Evolutionary conservation across 2,113 vertebrate species (phyloP), one percentile per base, ranked within the genome.

Genomic region (Rhinoderma darwinii): DNA sequence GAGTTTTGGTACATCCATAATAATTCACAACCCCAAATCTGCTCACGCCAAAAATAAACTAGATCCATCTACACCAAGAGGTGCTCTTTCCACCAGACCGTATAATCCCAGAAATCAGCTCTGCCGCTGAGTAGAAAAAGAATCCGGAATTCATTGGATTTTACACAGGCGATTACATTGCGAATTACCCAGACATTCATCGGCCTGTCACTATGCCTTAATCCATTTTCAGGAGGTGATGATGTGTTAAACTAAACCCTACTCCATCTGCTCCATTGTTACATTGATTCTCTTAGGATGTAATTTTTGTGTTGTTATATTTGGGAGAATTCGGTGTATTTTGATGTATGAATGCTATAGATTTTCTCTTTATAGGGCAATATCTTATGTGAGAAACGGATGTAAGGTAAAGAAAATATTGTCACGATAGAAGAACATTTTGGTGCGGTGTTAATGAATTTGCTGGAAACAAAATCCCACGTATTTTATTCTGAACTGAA

Each of bases 231-330:
- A 66, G 37, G 54, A 80, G 61, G 25, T 63, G 25, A 41, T 66
- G 12, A 61, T 43, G 17, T 27, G 12, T 44, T 43, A 9, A 44
- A 50, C 72, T 0, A 32, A 82, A 3, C 41, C 37, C 9, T 9
- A 66, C 20, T 41, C 56, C 79, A 82, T 70, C 22, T 2, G 4
- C 39, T n/a, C 41, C 14, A 17, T 32, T 14, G 15, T 82, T 47
- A 82, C 80, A 68, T 50, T 72, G 41, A 66, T 32, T 82, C 81
- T 68, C 59, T 82, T 82, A 70, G 81, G 81, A 50, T 82, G 63
- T 83, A 50, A 70, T 70, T 83, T 66, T 83, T 68, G 61, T 82
- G 56, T 70, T 50, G 37, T 8, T 44, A 47, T 37, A 82, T 50
- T 68, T 82, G 61, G 78, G 78, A 81, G 78, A 63, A 61, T 70